Evolutionary conservation across 2,797 vertebrate genomes (phyloP).

Genomic region (Helostoma temminkii): DNA sequence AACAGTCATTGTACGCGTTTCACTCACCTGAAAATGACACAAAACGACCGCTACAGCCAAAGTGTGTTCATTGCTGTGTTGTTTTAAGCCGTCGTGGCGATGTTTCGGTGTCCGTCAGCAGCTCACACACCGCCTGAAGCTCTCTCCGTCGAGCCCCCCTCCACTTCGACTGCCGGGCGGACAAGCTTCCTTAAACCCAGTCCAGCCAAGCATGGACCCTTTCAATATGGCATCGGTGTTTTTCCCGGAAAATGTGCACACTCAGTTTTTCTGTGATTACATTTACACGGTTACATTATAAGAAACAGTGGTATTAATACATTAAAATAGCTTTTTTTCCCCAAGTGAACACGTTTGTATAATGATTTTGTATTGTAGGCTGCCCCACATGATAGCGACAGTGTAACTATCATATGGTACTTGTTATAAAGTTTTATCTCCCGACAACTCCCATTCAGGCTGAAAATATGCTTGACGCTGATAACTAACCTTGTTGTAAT

Average conservation of each 20-base stretch:
- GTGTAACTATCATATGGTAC: not conserved
- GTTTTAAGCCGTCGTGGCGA: slow-evolving; percentile 41
- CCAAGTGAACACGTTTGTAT: not conserved
- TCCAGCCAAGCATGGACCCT: slow-evolving; percentile 55
- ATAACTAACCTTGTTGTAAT: not conserved
- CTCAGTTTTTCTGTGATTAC: not conserved
- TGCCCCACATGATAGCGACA: not conserved
- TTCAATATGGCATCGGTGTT: slow-evolving; percentile 48
- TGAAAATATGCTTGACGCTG: not conserved
- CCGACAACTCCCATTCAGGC: slow-evolving; percentile 4
- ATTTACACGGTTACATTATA: too few relatives aligned
- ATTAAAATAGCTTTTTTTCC: not conserved
- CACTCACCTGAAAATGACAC: slow-evolving; percentile 62
- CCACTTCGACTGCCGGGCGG: slow-evolving; percentile 65
- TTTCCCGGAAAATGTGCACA: slow-evolving; percentile 17
- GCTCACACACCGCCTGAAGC: slow-evolving; percentile 54
- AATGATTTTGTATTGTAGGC: too few relatives aligned
- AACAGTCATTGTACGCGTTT: not conserved
- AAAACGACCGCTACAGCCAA: not conserved
- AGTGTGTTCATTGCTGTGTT: slow-evolving; percentile 1
- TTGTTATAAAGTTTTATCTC: slow-evolving; percentile 29
- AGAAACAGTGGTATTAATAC: not conserved
- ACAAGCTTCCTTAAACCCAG: slow-evolving; percentile 71
- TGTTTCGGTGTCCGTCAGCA: slow-evolving; percentile 57
- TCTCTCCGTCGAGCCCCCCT: slow-evolving; percentile 57